Conservation (phyloP, 2,888 invertebrate genomes). For the Lomographa bimaculata region DNA sequence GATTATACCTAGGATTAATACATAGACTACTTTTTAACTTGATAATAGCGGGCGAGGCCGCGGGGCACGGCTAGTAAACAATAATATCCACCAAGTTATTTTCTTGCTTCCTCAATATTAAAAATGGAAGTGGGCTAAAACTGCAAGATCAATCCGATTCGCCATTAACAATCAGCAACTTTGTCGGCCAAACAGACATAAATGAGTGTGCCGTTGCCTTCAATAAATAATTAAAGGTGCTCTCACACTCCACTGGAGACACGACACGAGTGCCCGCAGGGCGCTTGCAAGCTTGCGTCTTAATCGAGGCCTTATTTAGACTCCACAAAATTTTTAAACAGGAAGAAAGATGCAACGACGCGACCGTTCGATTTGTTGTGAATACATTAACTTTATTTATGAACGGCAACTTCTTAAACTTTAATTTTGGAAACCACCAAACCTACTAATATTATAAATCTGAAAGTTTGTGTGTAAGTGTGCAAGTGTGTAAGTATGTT, state of each 20-base stretch:
- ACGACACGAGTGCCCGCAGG: slow-evolving; percentile 49
- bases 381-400: slow-evolving; percentile 1
- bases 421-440: too few species aligned
- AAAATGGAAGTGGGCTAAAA: too few species aligned
- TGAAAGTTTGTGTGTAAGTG: too few species aligned
- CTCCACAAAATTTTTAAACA: slow-evolving; percentile 4
- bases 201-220: slow-evolving; percentile 40
- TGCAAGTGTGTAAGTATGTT: too few species aligned
- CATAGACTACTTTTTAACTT: too few species aligned
- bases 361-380: slow-evolving; percentile 10
- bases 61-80: too few species aligned
- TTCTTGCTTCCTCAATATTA: too few species aligned
- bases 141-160: too few species aligned
- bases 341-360: slow-evolving; percentile 4
- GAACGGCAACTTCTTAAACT: neutral
- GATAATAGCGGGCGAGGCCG: too few species aligned
- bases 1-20: too few species aligned
- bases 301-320: slow-evolving; percentile 50
- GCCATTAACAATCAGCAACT: slow-evolving; percentile 8
- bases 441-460: too few species aligned
- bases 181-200: slow-evolving; percentile 15
- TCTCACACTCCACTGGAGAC: slow-evolving; percentile 24
- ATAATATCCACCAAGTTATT: too few species aligned
- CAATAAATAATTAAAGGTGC: slow-evolving; percentile 49
- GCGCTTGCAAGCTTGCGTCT: slow-evolving; percentile 46